Evolutionary conservation across 2,113 vertebrate genomes (phyloP), one percentile per base, ranked within the genome.

Genomic region (Neoarius graeffei): DNA sequence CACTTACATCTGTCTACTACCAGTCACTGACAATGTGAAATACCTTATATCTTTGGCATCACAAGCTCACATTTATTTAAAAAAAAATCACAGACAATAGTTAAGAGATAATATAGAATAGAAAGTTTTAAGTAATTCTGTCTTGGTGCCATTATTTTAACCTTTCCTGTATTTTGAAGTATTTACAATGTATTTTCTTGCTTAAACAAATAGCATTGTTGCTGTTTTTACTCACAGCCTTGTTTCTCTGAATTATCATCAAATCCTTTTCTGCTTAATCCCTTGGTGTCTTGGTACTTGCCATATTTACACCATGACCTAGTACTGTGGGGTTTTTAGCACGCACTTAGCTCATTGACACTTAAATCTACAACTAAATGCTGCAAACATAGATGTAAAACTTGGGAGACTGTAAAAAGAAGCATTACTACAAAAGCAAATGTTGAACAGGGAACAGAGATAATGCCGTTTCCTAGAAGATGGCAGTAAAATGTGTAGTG

Each of bases 321-420:
- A 59, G 56, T 59, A 82, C 20, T 62, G 80, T 62, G 9, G 5
- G 7, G 19, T 89, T 86, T 84, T 89, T 86, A 93, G 91, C 89
- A 76, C 90, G 87, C 89, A 90, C 92, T 93, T 93, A 13, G 48
- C 42, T 56, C 52, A 79, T 87, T 90, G 90, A 93, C 91, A 88
- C 89, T 5, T 48, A 62, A 42, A 82, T 82, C 15, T 25, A 14
- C 20, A 11, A 1, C 48, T 79, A 56, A 79, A 3, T 56, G 50
- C 50, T 56, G 27, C 27, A n/a, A 52, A 48, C 1, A 10, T 9
- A 74, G 15, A 71, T 35, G 30, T 71, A 27, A 71, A 35, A 20
- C 86, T 76, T 69, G 74, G 19, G 73, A 83, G 87, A 85, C 50
- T 67, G 14, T 81, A 88, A n/a, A 89, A 88, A 79, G 89, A 90